phyloP scores from a whole-genome alignment of 1,140 invertebrate genomes.

The Drosophila carrolli region DNA sequence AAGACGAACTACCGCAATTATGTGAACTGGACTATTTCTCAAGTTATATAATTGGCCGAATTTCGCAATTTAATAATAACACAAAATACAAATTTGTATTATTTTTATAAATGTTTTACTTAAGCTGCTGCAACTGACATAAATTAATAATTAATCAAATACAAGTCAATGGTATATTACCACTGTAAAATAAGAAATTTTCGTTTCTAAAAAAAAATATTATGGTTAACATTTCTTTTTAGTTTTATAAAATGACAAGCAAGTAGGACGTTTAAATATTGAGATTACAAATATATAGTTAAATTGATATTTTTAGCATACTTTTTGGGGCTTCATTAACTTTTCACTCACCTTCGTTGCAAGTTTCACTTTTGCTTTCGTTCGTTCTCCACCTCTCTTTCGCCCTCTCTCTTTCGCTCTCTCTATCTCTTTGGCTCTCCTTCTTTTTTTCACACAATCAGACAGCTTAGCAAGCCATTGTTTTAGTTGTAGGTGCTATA shows the following conservation, averaged over 20 bases:
- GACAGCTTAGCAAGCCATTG: conserved; percentile 51
- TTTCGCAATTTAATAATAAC: neutral
- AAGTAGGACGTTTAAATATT: neutral
- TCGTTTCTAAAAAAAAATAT: too few relatives aligned
- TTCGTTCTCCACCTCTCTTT: conserved; percentile 9
- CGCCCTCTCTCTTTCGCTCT: conserved; percentile 1
- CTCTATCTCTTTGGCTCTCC: conserved; percentile 13
- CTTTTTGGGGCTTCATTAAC: conserved; percentile 9
- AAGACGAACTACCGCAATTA: conserved; percentile 2
- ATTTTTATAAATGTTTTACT: too few relatives aligned
- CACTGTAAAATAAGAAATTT: too few relatives aligned
- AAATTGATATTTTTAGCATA: conserved; percentile 16
- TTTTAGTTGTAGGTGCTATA: conserved; percentile 48
- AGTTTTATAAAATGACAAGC: too few relatives aligned
- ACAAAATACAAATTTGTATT: neutral
- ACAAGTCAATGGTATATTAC: too few relatives aligned
- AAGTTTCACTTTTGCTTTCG: conserved; percentile 38
- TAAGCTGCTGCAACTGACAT: too few relatives aligned
- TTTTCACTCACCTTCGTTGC: conserved; percentile 34
- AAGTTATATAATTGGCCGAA: conserved; percentile 13
- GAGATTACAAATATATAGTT: neutral
- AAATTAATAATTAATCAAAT: too few relatives aligned
- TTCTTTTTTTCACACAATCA: conserved; percentile 33
- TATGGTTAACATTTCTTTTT: too few relatives aligned
- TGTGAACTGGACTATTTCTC: neutral